phyloP scores from a whole-genome alignment of 2,888 invertebrate genomes.

The Apotomis capreana region DNA sequence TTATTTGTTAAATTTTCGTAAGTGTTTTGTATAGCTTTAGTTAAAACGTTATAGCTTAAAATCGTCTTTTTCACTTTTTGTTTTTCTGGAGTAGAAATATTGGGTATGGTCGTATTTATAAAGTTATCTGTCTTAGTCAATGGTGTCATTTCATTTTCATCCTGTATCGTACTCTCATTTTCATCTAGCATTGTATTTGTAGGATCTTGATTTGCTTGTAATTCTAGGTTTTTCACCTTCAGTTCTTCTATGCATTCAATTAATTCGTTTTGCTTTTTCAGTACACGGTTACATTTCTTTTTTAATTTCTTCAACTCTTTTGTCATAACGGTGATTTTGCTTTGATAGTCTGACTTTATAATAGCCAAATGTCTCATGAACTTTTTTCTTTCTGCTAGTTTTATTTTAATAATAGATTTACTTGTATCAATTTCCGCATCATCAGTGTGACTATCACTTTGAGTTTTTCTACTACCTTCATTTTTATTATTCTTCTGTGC shows the following conservation, averaged over 20 bases:
- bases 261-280: neutral
- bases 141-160: conserved; percentile 22
- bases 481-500: neutral
- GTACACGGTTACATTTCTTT: neutral
- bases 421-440: conserved; percentile 1
- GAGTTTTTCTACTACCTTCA: neutral
- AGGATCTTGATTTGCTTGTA: neutral
- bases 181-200: neutral
- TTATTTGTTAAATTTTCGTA: conserved; percentile 24
- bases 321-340: no score
- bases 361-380: no score
- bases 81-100: conserved; percentile 16
- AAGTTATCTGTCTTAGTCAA: conserved; percentile 13
- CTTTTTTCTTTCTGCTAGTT: neutral
- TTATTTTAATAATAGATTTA: neutral
- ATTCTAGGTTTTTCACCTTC: neutral
- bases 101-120: conserved; percentile 17
- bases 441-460: neutral
- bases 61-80: conserved; percentile 27
- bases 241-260: conserved; percentile 5
- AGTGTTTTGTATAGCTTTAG: conserved; percentile 15
- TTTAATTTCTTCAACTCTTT: no score
- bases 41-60: conserved; percentile 19
- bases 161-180: neutral
- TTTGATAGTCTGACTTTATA: no score